These are phyloP conservation scores for Drosophila mulleri DNA, from an alignment of 2,888 invertebrate species.

Conservation along the genomic window DNA sequence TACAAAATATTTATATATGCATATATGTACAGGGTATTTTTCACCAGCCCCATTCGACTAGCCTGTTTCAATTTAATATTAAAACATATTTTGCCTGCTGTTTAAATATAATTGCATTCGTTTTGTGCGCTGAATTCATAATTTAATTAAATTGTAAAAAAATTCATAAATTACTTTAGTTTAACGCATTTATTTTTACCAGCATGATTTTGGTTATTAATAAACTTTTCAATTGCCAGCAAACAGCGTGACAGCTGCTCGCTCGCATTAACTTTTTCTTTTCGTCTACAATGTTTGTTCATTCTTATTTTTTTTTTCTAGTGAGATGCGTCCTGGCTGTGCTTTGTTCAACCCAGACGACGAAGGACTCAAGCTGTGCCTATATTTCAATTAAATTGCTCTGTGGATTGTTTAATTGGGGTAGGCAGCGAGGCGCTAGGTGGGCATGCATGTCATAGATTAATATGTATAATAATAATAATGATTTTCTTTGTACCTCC, in stretches of 20 bases:
- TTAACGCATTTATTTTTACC: slow-evolving; percentile 41
- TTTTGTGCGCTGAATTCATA: slow-evolving; percentile 37
- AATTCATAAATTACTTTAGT: slow-evolving; percentile 45
- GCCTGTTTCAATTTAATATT: slow-evolving; percentile 66
- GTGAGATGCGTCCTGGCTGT: not conserved
- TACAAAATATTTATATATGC: not conserved
- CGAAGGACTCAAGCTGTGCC: not conserved
- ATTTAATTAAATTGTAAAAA: slow-evolving; percentile 70
- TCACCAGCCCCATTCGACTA: accelerated
- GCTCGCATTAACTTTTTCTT: slow-evolving; percentile 67
- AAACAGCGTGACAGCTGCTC: slow-evolving; percentile 66
- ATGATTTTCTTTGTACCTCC: not conserved
- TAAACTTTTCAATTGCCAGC: slow-evolving; percentile 73
- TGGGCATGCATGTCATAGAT: not conserved
- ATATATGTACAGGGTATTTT: not conserved
- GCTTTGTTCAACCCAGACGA: not conserved
- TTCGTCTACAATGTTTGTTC: slow-evolving; percentile 5
- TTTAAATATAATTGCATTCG: slow-evolving; percentile 73
- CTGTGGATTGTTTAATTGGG: not conserved
- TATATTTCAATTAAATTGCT: slow-evolving; percentile 2
- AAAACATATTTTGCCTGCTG: slow-evolving; percentile 74
- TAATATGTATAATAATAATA: not conserved
- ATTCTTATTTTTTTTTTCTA: not conserved
- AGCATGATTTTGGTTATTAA: slow-evolving; percentile 65
- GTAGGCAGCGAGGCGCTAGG: not conserved